Evolutionary conservation across 2,888 invertebrate genomes (phyloP), one percentile per base, ranked within the genome.

Genomic region (Conistra vaccinii): DNA sequence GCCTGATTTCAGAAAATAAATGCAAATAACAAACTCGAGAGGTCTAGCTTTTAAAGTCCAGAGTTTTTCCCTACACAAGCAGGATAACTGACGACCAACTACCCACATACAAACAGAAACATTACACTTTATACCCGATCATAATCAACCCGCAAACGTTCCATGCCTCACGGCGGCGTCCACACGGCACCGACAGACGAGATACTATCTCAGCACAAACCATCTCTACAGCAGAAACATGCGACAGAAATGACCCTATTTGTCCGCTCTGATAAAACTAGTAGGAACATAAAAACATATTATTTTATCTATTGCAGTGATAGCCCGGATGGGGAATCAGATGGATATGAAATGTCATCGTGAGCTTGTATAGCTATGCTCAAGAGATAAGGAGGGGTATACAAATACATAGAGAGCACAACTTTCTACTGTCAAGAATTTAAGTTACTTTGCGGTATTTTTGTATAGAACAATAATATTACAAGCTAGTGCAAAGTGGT

Each of bases 81-180:
- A 60, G 2, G 3, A 35, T 35, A 74, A 53, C 23, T 12, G 12
- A 32, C 55, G 32, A 66, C 26, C 9, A 53, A 48, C 53, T 10
- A 55, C n/a, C 14, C 20, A 60, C 53, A 73, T 12, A 73, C 26
- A 32, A 58, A 55, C 67, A 65, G 17, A 29, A 39, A 63, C 68
- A 75, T 68, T 66, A 69, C 79, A 66, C 53, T 71, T 58, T 67
- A 70, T 57, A 53, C 14, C 26, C 57, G 84, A 80, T 84, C 23
- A 48, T 39, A 66, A 82, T 82, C 76, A 32, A 70, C 26, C 45
- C 23, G 61, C 63, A 57, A 80, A 68, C 35, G 63, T 32, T 20
- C 29, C 72, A 84, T 82, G 77, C 57, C 82, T 76, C 77, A 63
- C 77, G 85, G 85, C 85, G 69, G 29, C 62, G 45, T 68, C 77